Evolutionary conservation across 2,113 vertebrate genomes (phyloP), one percentile per base, ranked within the genome.

Genomic region (Hydropotes inermis): DNA sequence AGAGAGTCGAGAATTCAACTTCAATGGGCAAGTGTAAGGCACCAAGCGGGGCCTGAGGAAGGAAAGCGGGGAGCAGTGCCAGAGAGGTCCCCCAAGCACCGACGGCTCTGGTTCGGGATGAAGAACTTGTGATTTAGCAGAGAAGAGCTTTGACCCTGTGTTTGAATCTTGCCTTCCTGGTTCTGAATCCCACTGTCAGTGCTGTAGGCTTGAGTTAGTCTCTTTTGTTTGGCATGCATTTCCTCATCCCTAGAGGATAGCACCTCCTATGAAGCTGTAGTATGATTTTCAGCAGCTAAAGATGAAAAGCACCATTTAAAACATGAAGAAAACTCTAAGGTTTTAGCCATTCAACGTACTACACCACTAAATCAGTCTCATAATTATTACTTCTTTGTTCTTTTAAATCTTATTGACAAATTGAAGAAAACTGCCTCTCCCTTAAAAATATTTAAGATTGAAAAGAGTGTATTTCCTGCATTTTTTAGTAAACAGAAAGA

Each of bases 381-480:
- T 78, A 87, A 97, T 61, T 92, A 90, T 76, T 86, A 78, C 7
- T 97, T 95, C 83, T 5, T 58, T 67, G 82, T 84, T 90, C 30
- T 67, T n/a, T 2, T 94, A 89, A 90, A 96, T 11, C n/a, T n/a
- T 97, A 97, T 43, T 82, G 47, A 70, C 36, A 87, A 61, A 81
- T 85, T 11, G 76, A 17, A 21, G 79, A 91, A 96, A 95, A 98
- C 7, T 84, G 97, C 93, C 54, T 74, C 54, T 96, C 36, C 74
- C 86, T 91, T 85, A 90, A 90, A 98, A 98, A 96, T 86, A 93
- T 90, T 94, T 95, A 91, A 92, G 60, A 96, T 95, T 94, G 58
- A 97, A 70, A 93, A 90, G 79, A 97, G n/a, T 50, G 36, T 81
- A 88, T 92, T 36, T 97, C 25, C 95, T 98, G 50, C 76, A 83